Evolutionary conservation across 1,140 invertebrate genomes (phyloP), one percentile per base, ranked within the genome.

Genomic region (Melitaea cinxia): DNA sequence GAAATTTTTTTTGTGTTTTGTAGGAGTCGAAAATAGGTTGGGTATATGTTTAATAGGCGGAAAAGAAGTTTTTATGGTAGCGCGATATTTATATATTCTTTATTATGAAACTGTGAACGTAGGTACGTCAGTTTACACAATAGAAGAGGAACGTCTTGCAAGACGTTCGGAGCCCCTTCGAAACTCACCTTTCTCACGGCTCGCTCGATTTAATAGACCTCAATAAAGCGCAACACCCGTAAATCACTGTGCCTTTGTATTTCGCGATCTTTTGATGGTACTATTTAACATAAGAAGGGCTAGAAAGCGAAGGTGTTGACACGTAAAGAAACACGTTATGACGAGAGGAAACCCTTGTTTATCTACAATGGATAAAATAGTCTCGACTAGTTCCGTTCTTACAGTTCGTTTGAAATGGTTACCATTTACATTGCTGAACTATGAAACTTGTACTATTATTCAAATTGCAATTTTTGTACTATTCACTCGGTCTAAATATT

Each of bases 221-320:
- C 73, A 79, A 83, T 86, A 77, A 80, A 84, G 70, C 76, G 73
- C 75, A 83, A 78, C 76, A 82, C 70, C 74, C 85, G 88, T 90
- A 90, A 90, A 88, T 90, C 88, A 88, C 82, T 73, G 78, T 61
- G 30, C 68, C 76, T 80, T 88, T 90, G 85, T 88, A 59, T 62
- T 59, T 49, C 49, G 73, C 77, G 77, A 86, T 80, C 83, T 83
- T 88, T 89, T 84, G 66, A 83, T 84, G 68, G 65, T 53, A 58
- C 76, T 83, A 74, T 83, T 84, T 89, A 88, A 72, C 82, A 85
- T 88, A 84, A 80, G 75, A 85, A 88, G 82, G 85, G 85, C 81
- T 90, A 89, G 86, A 89, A 73, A 81, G 80, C 76, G 85, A 88
- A 87, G 85, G 88, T 90, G 86, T 90, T 83, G 88, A 89, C 82